These are phyloP conservation scores for Eupeodes luniger DNA, from an alignment of 2,888 invertebrate species.

Conservation along the genomic window DNA sequence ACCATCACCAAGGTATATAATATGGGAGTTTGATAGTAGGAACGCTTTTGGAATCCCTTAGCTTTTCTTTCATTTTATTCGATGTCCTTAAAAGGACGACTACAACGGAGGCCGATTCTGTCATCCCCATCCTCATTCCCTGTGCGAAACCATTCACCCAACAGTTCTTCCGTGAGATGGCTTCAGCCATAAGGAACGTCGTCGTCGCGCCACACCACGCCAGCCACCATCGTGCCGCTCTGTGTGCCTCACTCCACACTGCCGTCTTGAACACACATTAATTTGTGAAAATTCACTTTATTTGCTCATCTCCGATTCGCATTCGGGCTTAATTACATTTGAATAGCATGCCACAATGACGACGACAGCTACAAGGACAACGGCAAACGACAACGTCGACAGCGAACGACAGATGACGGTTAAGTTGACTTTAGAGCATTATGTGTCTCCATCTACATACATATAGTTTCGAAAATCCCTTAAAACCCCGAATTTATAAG, in stretches of 20 bases:
- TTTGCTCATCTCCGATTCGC: conserved; percentile 75
- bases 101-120: conserved; percentile 1
- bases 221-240: neutral
- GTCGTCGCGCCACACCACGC: neutral
- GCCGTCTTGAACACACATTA: conserved; percentile 71
- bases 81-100: conserved; percentile 48
- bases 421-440: conserved; percentile 53
- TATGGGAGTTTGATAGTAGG: neutral
- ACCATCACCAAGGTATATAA: conserved; percentile 13
- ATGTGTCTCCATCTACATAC: too few relatives aligned
- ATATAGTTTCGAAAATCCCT: conserved; percentile 39
- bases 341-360: conserved; percentile 66
- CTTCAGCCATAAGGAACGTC: neutral
- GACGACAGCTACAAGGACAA: conserved; percentile 29
- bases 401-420: conserved; percentile 39
- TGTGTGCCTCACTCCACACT: too few relatives aligned
- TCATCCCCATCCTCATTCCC: neutral
- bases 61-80: conserved; percentile 57
- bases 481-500: conserved; percentile 57
- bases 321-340: conserved; percentile 76
- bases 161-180: neutral
- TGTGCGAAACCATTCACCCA: neutral
- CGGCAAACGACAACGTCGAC: conserved; percentile 25
- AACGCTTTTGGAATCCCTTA: conserved; percentile 52
- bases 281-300: conserved; percentile 76